A percentile compares a stretch with the other conserved stretches of the same genome.
These are phyloP conservation scores for Kryptopterus vitreolus DNA, from an alignment of 2,797 vertebrate species.

Conservation along the genomic window DNA sequence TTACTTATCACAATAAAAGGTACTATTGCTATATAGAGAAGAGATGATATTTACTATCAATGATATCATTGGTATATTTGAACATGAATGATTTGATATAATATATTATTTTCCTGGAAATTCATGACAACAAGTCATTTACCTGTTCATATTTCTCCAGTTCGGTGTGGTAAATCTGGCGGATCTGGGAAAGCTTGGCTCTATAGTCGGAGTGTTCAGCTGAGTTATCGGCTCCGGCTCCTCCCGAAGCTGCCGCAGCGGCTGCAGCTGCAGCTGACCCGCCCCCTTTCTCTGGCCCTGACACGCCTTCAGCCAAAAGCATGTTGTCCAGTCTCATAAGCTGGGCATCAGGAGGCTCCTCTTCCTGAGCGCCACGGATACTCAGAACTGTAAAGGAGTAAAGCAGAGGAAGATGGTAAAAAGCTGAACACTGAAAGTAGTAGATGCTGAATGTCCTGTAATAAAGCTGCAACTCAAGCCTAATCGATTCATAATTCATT, in stretches of 20 bases:
- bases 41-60: too few species aligned
- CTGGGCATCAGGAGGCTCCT: conserved; percentile 95
- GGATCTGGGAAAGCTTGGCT: conserved; percentile 95
- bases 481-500: conserved; percentile 43
- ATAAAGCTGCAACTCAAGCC: conserved; percentile 1
- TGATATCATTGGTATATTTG: neutral
- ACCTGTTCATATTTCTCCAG: conserved; percentile 99
- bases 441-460: conserved; percentile 16
- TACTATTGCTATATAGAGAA: neutral
- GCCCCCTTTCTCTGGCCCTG: conserved; percentile 92
- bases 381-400: conserved; percentile 84
- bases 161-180: conserved; percentile 98
- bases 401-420: conserved; percentile 58
- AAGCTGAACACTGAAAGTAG: conserved; percentile 61
- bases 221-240: conserved; percentile 86
- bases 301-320: conserved; percentile 93
- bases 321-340: conserved; percentile 99
- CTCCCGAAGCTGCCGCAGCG: conserved; percentile 85
- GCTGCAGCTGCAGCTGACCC: conserved; percentile 89
- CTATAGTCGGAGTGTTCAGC: conserved; percentile 95
- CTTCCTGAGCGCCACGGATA: conserved; percentile 95
- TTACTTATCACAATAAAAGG: too few species aligned
- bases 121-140: neutral
- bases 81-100: neutral
- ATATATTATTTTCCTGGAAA: neutral